These are phyloP conservation scores for Archivesica marissinica DNA, from an alignment of 1,140 invertebrate genomes.

Conservation along the genomic window DNA sequence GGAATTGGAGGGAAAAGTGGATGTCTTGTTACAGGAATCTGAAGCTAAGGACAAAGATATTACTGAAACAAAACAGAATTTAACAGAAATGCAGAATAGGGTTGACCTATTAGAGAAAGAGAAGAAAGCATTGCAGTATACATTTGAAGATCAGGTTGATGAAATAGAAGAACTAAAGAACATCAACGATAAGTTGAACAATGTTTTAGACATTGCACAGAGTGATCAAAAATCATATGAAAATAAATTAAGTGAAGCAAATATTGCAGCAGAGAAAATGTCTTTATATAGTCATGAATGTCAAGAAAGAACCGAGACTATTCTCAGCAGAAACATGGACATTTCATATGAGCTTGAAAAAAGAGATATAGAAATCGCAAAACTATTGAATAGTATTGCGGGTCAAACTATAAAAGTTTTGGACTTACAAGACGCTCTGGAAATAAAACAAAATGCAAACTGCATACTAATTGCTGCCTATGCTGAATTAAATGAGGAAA, in stretches of 20 bases:
- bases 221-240: slow-evolving; percentile 30
- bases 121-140: background rate
- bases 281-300: slow-evolving; percentile 25
- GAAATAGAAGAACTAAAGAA: slow-evolving; percentile 42
- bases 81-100: background rate
- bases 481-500: background rate
- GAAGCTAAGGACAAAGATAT: background rate
- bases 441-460: slow-evolving; percentile 18
- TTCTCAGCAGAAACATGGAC: background rate
- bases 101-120: background rate
- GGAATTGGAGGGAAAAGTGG: slow-evolving; percentile 5
- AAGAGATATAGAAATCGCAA: background rate
- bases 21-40: background rate
- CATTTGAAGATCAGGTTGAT: background rate
- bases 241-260: slow-evolving; percentile 25
- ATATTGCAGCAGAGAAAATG: slow-evolving; percentile 21
- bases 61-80: background rate
- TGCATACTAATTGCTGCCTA: background rate
- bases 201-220: slow-evolving; percentile 44
- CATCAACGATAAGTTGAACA: slow-evolving; percentile 46
- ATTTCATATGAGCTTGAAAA: slow-evolving; percentile 36
- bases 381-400: background rate
- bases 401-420: background rate
- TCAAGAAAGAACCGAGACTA: slow-evolving; percentile 37
- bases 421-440: background rate